phyloP scores from a whole-genome alignment of 2,113 vertebrate species.

The Cephalophus harveyi region DNA sequence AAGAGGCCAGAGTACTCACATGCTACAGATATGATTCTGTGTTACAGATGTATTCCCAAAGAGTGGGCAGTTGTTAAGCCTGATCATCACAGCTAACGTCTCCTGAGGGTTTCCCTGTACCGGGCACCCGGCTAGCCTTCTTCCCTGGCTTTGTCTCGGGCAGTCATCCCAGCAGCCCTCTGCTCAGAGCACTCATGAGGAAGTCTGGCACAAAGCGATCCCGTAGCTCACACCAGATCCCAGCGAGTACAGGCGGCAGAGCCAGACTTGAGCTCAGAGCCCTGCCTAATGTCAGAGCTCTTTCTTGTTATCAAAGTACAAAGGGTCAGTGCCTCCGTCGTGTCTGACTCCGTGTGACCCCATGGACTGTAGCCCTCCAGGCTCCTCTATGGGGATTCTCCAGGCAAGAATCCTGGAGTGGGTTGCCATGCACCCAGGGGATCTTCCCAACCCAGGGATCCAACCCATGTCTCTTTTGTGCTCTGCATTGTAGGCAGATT shows the following conservation, averaged over 20 bases:
- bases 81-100: neutral
- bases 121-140: neutral
- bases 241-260: accelerated
- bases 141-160: accelerated
- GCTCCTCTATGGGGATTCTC: neutral
- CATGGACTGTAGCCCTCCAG: neutral
- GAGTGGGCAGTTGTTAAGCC: accelerated
- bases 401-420: neutral
- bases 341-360: neutral
- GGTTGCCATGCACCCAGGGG: neutral
- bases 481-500: neutral
- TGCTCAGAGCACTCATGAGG: neutral
- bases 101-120: neutral
- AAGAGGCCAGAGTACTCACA: neutral
- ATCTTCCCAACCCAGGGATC: neutral
- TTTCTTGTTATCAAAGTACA: neutral
- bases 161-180: neutral
- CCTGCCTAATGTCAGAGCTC: neutral
- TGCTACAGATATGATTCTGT: neutral
- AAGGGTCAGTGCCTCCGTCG: neutral
- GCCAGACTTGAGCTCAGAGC: neutral
- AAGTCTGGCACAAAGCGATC: neutral
- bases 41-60: neutral
- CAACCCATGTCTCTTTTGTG: neutral
- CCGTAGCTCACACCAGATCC: neutral